Base-by-base conservation (phyloP, 2,888 invertebrate genomes). In the Labia minor region DNA sequence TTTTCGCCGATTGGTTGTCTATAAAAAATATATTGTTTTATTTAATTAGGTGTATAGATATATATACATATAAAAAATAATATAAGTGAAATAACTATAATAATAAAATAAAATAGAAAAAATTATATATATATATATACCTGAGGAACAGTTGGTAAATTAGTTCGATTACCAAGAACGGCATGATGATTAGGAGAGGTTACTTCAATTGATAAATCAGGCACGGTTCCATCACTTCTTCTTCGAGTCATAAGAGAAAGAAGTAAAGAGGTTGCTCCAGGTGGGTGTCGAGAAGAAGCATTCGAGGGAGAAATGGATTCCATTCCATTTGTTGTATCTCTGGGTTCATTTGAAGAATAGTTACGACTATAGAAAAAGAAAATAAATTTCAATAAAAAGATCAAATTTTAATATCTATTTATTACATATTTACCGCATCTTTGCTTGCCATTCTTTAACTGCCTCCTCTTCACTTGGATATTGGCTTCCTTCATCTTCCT, bases 1-100 rank as follows among this genome's bases (percentile, higher is more conserved):
- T 79, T 91, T 91, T 77, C 90, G 82, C 70, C 90, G 83, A 70
- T 87, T 88, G 64, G 86, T 84, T 67, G 83, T 83, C 68, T 81
- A 10, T 11, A 49, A 49, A 3, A 26, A 26, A 26, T n/a, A n/a
- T n/a, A n/a, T n/a, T n/a, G n/a, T n/a, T n/a, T n/a, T n/a, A n/a
- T n/a, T n/a, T n/a, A n/a, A n/a, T n/a, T n/a, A n/a, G n/a, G n/a
- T n/a, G n/a, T n/a, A n/a, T n/a, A n/a, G n/a, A n/a, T n/a, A n/a
- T n/a, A n/a, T n/a, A n/a, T n/a, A n/a, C n/a, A n/a, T n/a, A n/a
- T n/a, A n/a, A n/a, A n/a, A n/a, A n/a, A n/a, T n/a, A n/a, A n/a
- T n/a, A n/a, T n/a, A n/a, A n/a, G n/a, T n/a, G n/a, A n/a, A n/a
- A n/a, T n/a, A n/a, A n/a, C n/a, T n/a, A n/a, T n/a, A n/a, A n/a